Conservation (phyloP, 1,140 invertebrate genomes). For the Batillaria attramentaria region DNA sequence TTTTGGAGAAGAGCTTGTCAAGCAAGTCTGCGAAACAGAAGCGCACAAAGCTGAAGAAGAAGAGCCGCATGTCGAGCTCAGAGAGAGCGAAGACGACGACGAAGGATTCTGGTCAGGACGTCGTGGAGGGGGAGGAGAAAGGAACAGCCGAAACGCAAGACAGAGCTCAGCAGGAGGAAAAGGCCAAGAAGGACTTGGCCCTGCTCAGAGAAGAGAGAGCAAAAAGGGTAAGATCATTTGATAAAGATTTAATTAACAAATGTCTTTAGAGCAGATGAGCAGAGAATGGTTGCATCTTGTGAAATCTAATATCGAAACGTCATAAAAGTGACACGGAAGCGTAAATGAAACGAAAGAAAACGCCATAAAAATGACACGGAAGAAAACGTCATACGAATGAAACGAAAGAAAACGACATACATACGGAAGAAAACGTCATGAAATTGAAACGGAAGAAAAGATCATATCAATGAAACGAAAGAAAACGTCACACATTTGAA, state of each 20-base stretch:
- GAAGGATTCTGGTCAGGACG: constrained; percentile 6
- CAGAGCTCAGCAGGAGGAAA: background rate
- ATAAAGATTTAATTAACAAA: background rate
- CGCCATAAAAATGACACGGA: background rate
- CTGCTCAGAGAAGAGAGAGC: constrained; percentile 24
- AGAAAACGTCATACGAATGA: background rate
- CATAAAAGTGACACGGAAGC: background rate
- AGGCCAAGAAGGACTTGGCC: constrained; percentile 28
- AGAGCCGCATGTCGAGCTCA: background rate
- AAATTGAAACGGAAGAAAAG: too few species aligned
- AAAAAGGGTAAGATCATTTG: background rate
- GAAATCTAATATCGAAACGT: background rate
- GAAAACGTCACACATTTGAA: too few species aligned
- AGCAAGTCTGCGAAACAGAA: background rate
- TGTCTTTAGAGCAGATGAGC: background rate
- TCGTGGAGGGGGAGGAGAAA: background rate
- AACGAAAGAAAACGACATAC: too few species aligned
- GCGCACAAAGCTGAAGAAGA: constrained; percentile 6
- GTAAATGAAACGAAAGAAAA: too few species aligned
- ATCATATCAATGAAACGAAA: too few species aligned
- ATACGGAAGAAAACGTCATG: too few species aligned
- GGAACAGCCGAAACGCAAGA: background rate
- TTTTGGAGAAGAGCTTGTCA: background rate
- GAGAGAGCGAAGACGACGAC: background rate
- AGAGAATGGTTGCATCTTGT: background rate